A percentile compares a stretch with the other conserved stretches of the same genome.
Evolutionary conservation across 2,113 vertebrate genomes (phyloP).

Genomic region (Macroglossus sobrinus): DNA sequence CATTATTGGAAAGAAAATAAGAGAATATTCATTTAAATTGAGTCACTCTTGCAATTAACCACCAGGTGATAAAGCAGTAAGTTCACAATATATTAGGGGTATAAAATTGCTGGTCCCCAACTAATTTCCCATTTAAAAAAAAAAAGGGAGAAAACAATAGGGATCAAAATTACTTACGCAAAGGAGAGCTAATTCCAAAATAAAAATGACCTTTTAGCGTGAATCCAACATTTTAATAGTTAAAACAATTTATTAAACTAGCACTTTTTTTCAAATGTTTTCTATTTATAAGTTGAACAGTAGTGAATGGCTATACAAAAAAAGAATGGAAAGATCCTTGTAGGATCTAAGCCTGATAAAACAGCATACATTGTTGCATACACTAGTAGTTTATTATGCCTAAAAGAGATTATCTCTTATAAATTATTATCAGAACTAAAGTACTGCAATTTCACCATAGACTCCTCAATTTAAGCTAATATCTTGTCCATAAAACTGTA

Average conservation of each 20-base stretch:
- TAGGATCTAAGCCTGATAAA: not conserved
- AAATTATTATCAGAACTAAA: not conserved
- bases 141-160: not conserved
- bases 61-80: not conserved
- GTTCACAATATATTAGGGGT: not conserved
- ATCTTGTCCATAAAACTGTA: not conserved
- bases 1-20: constrained; percentile 17
- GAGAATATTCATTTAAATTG: not conserved
- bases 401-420: not conserved
- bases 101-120: not conserved
- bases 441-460: not conserved
- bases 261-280: not conserved
- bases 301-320: not conserved
- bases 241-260: not conserved
- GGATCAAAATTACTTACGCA: not conserved
- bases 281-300: not conserved
- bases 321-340: not conserved
- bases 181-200: not conserved
- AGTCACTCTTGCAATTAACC: not conserved
- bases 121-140: not conserved
- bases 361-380: not conserved
- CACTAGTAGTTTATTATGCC: not conserved
- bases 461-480: not conserved
- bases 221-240: not conserved
- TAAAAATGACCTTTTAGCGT: not conserved